Conservation (phyloP, 2,888 invertebrate genomes). For the Epicampocera succincta region DNA sequence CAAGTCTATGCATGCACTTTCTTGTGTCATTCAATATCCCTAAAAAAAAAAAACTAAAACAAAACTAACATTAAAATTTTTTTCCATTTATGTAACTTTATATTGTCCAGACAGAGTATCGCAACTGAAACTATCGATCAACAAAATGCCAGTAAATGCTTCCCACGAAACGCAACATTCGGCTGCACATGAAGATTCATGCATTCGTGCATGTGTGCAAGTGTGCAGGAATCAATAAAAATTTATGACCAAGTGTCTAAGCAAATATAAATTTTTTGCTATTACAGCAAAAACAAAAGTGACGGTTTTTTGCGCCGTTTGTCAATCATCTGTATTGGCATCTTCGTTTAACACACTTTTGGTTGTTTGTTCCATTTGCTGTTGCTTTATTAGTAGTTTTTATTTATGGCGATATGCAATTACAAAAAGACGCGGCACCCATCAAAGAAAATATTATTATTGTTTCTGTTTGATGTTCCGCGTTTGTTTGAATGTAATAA, state of each 20-base stretch:
- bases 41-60: too few species aligned
- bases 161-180: conserved; percentile 16
- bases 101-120: too few species aligned
- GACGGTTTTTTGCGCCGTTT: conserved; percentile 38
- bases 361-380: conserved; percentile 14
- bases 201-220: neutral
- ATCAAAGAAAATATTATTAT: conserved; percentile 55
- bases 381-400: conserved; percentile 13
- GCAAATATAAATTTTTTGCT: conserved; percentile 43
- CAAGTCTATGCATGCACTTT: too few species aligned
- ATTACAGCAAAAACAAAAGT: conserved; percentile 45
- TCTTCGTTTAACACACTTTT: neutral
- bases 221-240: neutral
- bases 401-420: conserved; percentile 58
- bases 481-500: conserved; percentile 44
- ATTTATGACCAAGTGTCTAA: conserved; percentile 1
- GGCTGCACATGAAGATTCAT: conserved; percentile 3
- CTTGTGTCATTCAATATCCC: too few species aligned
- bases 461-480: conserved; percentile 42
- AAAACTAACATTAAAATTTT: too few species aligned
- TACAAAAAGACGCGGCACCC: conserved; percentile 61
- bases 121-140: conserved; percentile 48
- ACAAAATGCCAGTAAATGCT: conserved; percentile 61
- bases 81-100: too few species aligned
- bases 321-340: conserved; percentile 7